A percentile compares a stretch with the other conserved stretches of the same genome.
phyloP scores from a whole-genome alignment of 2,113 vertebrate genomes.

The Eurypyga helias region DNA sequence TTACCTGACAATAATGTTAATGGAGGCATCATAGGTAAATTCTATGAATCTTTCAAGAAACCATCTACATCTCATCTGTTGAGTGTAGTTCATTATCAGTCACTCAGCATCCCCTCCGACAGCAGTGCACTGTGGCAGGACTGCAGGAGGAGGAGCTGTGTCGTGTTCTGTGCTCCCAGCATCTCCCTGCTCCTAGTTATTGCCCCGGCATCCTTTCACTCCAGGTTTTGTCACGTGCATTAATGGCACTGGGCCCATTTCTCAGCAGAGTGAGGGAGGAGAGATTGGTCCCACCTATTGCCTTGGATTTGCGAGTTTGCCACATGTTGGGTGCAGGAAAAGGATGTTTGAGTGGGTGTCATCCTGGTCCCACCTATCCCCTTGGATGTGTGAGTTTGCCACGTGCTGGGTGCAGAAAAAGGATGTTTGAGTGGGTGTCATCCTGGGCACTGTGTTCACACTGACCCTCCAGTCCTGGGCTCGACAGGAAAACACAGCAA shows the following conservation, averaged over 20 bases:
- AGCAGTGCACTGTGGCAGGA: neutral
- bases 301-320: neutral
- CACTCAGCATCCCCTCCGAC: neutral
- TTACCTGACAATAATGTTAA: neutral
- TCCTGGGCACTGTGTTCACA: neutral
- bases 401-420: too few relatives aligned
- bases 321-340: neutral
- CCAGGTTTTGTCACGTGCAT: accelerated
- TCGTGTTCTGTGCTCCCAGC: too few relatives aligned
- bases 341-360: neutral
- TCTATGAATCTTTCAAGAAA: neutral
- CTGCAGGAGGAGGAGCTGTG: neutral
- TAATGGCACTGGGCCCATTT: neutral
- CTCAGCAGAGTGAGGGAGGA: neutral
- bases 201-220: accelerated
- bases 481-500: neutral
- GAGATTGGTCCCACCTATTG: neutral
- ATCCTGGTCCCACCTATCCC: too few relatives aligned
- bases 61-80: neutral
- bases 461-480: too few relatives aligned
- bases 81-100: accelerated
- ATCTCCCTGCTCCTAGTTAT: neutral
- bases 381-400: too few relatives aligned
- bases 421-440: neutral
- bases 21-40: neutral